Percentiles rank a stretch among this genome's conserved stretches.
Conservation (phyloP, 1,140 invertebrate genomes). For the Pseudachorutes palmiensis region DNA sequence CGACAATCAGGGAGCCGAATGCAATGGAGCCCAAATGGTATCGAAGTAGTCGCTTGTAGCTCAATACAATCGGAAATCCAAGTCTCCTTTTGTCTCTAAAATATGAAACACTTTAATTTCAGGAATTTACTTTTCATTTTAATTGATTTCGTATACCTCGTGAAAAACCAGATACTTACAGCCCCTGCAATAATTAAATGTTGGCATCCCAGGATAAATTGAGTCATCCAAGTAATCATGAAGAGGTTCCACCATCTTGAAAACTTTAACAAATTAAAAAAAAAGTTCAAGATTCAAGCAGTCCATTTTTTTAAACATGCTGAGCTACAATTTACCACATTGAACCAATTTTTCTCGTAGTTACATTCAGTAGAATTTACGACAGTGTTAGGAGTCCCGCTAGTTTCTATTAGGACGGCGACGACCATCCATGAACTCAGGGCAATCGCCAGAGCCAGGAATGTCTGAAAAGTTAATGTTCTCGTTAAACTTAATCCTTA, state of each 20-base stretch:
- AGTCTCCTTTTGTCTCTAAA: conserved; percentile 16
- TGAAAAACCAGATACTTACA: conserved; percentile 67
- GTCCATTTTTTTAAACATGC: too few relatives aligned
- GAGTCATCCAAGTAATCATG: conserved; percentile 60
- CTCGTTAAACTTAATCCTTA: too few relatives aligned
- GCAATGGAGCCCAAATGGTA: conserved; percentile 71
- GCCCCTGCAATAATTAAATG: conserved; percentile 67
- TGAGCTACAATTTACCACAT: conserved; percentile 19
- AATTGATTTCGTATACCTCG: conserved; percentile 48
- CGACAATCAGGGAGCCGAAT: conserved; percentile 65
- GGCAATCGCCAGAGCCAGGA: conserved; percentile 49
- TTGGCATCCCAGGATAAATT: conserved; percentile 68
- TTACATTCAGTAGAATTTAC: conserved; percentile 23
- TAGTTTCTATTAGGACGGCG: conserved; percentile 54
- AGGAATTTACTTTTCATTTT: background rate
- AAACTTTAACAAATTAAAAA: conserved; percentile 45
- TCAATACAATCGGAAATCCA: conserved; percentile 48
- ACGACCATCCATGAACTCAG: conserved; percentile 55
- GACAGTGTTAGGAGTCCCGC: conserved; percentile 49
- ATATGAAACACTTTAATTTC: background rate
- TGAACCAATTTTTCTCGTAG: conserved; percentile 39
- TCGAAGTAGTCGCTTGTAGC: conserved; percentile 51
- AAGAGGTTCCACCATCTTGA: conserved; percentile 60
- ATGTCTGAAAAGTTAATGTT: conserved; percentile 51
- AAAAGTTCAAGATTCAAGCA: background rate